Base-by-base conservation (phyloP, 2,797 vertebrate species). In the Triplophysa bombifrons region DNA sequence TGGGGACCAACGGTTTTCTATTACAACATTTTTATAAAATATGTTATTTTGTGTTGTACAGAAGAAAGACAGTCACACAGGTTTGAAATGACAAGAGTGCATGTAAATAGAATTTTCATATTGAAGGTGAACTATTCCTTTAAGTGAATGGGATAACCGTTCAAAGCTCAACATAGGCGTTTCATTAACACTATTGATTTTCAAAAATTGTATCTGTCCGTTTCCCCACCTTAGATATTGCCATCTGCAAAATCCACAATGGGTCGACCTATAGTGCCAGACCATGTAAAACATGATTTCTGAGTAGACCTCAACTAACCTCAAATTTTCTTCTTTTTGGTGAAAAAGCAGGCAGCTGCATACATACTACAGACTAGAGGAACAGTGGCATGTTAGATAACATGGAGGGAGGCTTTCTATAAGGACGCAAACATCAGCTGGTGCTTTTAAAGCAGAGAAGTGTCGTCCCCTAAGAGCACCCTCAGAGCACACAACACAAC, bases 311-410 rank as follows among this genome's bases (percentile, higher is more conserved):
- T 72, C 53, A 50, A 50, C 3, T 2, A 16, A 60, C 67, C 41
- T 67, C 51, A 51, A 16, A 56, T 41, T 68, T n/a, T 30, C 2
- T 44, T 8, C 61, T 48, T 63, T 53, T 7, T n/a, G n/a, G 67
- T 30, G n/a, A 41, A 61, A 64, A 72, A 41, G 53, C 56, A 61
- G 14, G 10, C 22, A 58, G 71, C 76, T 69, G 22, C 41, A 58
- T 20, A 82, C n/a, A 71, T 44, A 72, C 46, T 66, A 50, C n/a
- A 71, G 53, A 72, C 34, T 58, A 58, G 51, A 20, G 61, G 65
- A 82, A 78, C 3, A 20, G n/a, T 46, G 63, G 67, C 60, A 72
- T 78, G 70, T 61, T 55, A 44, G 46, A 78, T 55, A 68, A 68
- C 44, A 63, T 34, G 3, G 30, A 38, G 5, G 78, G 53, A 56